Evolutionary conservation across 2,888 invertebrate species (phyloP), one percentile per base, ranked within the genome.

Genomic region (Emmelina monodactyla): DNA sequence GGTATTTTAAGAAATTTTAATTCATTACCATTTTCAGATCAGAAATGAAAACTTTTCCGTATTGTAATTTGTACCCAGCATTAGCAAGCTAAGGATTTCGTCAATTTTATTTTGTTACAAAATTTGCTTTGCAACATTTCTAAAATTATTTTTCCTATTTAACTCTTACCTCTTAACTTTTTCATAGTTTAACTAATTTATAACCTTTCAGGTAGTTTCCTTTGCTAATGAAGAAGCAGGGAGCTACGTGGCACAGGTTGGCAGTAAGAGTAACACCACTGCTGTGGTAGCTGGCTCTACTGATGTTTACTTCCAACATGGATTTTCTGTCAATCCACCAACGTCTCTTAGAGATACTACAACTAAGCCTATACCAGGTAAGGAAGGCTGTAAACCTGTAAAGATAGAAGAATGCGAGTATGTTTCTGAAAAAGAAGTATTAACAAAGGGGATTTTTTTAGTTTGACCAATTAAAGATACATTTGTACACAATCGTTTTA

Each of bases 301-400:
- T 1, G 42, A 38, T 1, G 37, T 69, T 3, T 47, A 52, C 32
- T 66, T 70, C 32, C 38, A 53, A 32, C 57, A 62, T 31, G 67
- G 68, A 0, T 69, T 70, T 35, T 59, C 64, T 5, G 35, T 35
- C 0, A 37, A 49, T 2, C 35, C 35, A 28, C 62, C 67, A 0
- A 42, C 46, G 1, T 45, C 52, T 10, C 44, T 62, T 2, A 47
- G 39, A 3, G 59, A 58, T 11, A 63, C 65, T 1, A 47, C 51
- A 2, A 51, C 50, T 0, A 54, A 45, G 39, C 68, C 69, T 1
- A 40, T 57, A 2, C 46, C 55, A 50, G 62, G 69, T 67, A 3
- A 25, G 25, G n/a, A 25, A 25, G n/a, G 9, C n/a, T n/a, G n/a
- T n/a, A n/a, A n/a, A n/a, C n/a, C n/a, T n/a, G n/a, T n/a, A n/a